Evolutionary conservation across 2,797 vertebrate genomes (phyloP).

Genomic region (Amniataba percoides): DNA sequence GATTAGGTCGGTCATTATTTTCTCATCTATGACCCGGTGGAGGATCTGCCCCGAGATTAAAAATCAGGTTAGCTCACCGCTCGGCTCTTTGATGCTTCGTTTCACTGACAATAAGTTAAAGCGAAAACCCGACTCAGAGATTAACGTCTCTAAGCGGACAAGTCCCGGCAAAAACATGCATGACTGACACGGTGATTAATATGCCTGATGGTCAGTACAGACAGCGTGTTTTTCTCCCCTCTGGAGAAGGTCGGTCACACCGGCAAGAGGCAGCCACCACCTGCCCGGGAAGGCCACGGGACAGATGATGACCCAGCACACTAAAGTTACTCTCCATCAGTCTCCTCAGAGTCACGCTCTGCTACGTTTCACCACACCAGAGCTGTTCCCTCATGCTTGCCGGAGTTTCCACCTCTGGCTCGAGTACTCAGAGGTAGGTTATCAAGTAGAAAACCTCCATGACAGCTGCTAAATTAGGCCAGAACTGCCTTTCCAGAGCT

Average conservation of each 20-base stretch:
- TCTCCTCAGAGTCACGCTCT: constrained; percentile 43
- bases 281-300: constrained; percentile 41
- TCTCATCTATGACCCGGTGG: constrained; percentile 78
- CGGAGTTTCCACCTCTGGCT: constrained; percentile 40
- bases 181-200: constrained; percentile 81
- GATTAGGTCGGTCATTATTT: constrained; percentile 86
- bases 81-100: constrained; percentile 73
- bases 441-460: constrained; percentile 43
- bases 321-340: constrained; percentile 47
- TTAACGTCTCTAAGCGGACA: constrained; percentile 70
- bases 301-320: constrained; percentile 50
- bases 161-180: constrained; percentile 71
- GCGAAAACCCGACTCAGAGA: constrained; percentile 73
- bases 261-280: constrained; percentile 46
- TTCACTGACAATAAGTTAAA: constrained; percentile 79
- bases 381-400: constrained; percentile 38
- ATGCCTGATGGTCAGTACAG: constrained; percentile 59
- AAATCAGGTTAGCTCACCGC: constrained; percentile 78
- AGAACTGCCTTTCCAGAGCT: constrained; percentile 40
- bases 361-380: constrained; percentile 45
- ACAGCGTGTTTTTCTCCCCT: constrained; percentile 64
- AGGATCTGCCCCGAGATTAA: constrained; percentile 79
- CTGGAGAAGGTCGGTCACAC: constrained; percentile 63
- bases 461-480: constrained; percentile 56
- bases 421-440: constrained; percentile 21